Evolutionary conservation across 1,140 invertebrate species (phyloP).

Genomic region (Anadara kagoshimensis): DNA sequence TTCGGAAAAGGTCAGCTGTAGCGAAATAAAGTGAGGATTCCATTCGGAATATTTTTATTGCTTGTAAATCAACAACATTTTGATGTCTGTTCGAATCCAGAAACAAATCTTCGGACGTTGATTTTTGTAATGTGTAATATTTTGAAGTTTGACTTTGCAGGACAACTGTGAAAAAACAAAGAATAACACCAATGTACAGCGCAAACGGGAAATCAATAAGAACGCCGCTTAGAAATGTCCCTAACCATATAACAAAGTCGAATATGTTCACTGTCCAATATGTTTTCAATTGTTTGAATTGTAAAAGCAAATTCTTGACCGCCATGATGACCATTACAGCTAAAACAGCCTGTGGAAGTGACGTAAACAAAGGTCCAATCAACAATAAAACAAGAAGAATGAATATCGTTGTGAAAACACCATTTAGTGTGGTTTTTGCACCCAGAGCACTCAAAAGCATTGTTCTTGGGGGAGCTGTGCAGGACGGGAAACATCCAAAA

Average conservation of each 20-base stretch:
- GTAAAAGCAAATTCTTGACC: constrained; percentile 75
- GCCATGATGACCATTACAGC: constrained; percentile 67
- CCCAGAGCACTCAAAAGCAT: constrained; percentile 75
- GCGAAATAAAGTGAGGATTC: constrained; percentile 69
- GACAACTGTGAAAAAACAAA: constrained; percentile 57
- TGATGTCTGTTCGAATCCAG: constrained; percentile 17
- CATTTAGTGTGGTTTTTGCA: constrained; percentile 55
- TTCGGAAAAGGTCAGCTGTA: constrained; percentile 64
- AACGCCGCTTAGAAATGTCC: constrained; percentile 49
- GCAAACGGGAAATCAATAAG: constrained; percentile 62
- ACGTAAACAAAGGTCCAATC: constrained; percentile 68
- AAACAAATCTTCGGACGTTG: constrained; percentile 44
- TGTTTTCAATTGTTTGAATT: constrained; percentile 79
- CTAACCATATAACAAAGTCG: constrained; percentile 65
- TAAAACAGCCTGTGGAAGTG: constrained; percentile 71
- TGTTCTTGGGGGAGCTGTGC: constrained; percentile 87
- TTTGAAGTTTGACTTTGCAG: constrained; percentile 50
- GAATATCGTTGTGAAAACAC: constrained; percentile 71
- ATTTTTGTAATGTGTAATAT: constrained; percentile 27
- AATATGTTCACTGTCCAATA: constrained; percentile 61
- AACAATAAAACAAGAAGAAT: constrained; percentile 74
- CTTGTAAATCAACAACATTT: constrained; percentile 76
- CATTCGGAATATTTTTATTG: constrained; percentile 69
- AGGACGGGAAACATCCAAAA: constrained; percentile 77
- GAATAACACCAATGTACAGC: constrained; percentile 53